phyloP scores from a whole-genome alignment of 1,140 invertebrate genomes.

The Streblospio benedicti region DNA sequence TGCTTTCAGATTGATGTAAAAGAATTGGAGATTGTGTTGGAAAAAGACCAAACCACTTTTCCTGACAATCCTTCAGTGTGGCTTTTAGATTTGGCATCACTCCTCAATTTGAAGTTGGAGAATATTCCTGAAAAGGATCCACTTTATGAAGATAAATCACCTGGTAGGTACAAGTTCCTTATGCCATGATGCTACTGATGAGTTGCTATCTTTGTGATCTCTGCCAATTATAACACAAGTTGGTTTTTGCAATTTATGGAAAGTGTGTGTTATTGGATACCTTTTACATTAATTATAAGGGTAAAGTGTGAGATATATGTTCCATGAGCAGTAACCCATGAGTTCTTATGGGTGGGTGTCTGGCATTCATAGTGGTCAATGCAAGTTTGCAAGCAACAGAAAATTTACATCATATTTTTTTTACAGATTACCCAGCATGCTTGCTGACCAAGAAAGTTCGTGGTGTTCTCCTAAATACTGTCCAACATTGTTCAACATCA shows the following conservation, averaged over 20 bases:
- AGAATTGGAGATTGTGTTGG: slow-evolving; percentile 34
- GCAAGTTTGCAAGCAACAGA: no score
- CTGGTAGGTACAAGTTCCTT: slow-evolving; percentile 28
- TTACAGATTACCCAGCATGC: slow-evolving; percentile 32
- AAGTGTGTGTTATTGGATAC: background rate
- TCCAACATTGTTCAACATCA: slow-evolving; percentile 25
- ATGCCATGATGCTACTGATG: no score
- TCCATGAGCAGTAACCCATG: no score
- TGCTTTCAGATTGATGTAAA: slow-evolving; percentile 8
- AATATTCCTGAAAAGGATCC: slow-evolving; percentile 34
- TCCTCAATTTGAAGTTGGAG: slow-evolving; percentile 42
- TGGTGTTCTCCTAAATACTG: slow-evolving; percentile 21
- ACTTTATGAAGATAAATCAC: slow-evolving; percentile 35
- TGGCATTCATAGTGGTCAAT: no score
- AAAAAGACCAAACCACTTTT: slow-evolving; percentile 35
- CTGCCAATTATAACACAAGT: no score
- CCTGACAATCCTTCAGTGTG: slow-evolving; percentile 44
- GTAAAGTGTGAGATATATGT: no score
- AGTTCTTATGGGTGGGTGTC: no score
- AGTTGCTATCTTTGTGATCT: no score
- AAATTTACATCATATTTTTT: background rate
- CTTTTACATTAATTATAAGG: no score
- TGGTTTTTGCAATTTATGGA: no score
- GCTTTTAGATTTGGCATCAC: slow-evolving; percentile 47
- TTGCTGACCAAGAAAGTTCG: slow-evolving; percentile 23